A percentile compares a stretch with the other conserved stretches of the same genome.
These are phyloP conservation scores for Beroe ovata DNA, from an alignment of 37 sponge, comb jelly and placozoan genomes.

Conservation along the genomic window DNA sequence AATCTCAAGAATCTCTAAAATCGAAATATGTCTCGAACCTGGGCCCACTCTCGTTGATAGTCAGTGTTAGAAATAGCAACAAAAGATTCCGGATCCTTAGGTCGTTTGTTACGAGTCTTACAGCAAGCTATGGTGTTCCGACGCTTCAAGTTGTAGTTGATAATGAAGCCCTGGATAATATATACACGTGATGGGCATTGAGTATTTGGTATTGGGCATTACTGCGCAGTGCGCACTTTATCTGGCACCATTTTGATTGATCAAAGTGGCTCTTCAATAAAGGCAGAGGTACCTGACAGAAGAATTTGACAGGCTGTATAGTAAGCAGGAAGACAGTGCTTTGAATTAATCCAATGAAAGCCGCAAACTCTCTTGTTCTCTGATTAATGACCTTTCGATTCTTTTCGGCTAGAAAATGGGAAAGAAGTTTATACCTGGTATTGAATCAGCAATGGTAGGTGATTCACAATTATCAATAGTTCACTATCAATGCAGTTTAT, in stretches of 20 bases:
- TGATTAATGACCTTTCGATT: slow-evolving; percentile 7
- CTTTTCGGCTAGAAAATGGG: slow-evolving; percentile 17
- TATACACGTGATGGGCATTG: no score
- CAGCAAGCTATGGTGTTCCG: neutral
- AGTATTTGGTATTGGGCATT: no score
- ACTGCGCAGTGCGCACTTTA: no score
- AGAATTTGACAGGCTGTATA: slow-evolving; percentile 34
- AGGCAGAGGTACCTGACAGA: no score
- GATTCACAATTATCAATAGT: neutral
- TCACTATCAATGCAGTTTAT: neutral
- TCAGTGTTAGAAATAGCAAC: neutral
- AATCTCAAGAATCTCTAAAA: neutral
- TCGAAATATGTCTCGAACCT: neutral
- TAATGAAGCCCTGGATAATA: slow-evolving; percentile 11
- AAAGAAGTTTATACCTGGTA: neutral
- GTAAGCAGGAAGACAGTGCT: slow-evolving; percentile 28
- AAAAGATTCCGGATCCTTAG: slow-evolving; percentile 49
- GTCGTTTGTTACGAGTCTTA: neutral
- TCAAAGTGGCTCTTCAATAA: no score
- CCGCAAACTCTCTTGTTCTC: slow-evolving; percentile 15
- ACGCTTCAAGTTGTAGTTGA: slow-evolving; percentile 2
- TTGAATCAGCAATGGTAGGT: no score
- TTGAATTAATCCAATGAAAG: slow-evolving; percentile 1
- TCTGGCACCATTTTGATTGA: no score
- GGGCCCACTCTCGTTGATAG: neutral